These are phyloP conservation scores for Diplolepis rosae DNA, from an alignment of 2,888 invertebrate genomes.

Conservation along the genomic window DNA sequence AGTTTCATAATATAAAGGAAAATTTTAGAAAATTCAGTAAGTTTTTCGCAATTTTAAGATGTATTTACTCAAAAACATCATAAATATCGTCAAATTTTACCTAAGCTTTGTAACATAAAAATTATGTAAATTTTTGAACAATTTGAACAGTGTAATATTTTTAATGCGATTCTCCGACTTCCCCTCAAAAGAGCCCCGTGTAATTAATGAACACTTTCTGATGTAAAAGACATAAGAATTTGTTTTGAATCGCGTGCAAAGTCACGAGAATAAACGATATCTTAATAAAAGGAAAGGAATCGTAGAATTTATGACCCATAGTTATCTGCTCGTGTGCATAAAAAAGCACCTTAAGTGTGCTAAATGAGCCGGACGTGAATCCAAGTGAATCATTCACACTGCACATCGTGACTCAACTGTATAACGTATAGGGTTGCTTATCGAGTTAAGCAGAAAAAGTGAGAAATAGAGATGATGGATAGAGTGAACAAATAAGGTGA, in stretches of 20 bases:
- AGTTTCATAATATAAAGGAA: too few species aligned
- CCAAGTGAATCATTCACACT: conserved; percentile 27
- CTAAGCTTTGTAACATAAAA: too few species aligned
- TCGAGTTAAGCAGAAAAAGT: neutral
- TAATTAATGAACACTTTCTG: too few species aligned
- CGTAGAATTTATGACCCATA: conserved; percentile 55
- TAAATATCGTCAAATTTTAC: too few species aligned
- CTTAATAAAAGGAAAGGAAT: conserved; percentile 47
- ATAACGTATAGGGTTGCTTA: neutral
- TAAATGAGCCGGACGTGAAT: conserved; percentile 38
- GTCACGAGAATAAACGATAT: conserved; percentile 54
- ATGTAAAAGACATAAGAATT: neutral
- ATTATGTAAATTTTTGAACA: too few species aligned
- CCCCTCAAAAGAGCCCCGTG: too few species aligned
- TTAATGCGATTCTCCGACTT: too few species aligned
- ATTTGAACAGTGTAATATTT: too few species aligned
- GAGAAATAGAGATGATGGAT: neutral
- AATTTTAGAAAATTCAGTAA: too few species aligned
- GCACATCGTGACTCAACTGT: neutral
- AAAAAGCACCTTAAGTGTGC: neutral
- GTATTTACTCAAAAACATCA: too few species aligned
- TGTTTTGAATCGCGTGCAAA: neutral
- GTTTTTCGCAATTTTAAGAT: too few species aligned
- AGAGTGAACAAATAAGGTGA: neutral
- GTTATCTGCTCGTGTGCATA: conserved; percentile 36